Percentiles rank a stretch among this genome's conserved stretches.
phyloP scores from a whole-genome alignment of 1,140 invertebrate genomes.

The Magallana gigas region DNA sequence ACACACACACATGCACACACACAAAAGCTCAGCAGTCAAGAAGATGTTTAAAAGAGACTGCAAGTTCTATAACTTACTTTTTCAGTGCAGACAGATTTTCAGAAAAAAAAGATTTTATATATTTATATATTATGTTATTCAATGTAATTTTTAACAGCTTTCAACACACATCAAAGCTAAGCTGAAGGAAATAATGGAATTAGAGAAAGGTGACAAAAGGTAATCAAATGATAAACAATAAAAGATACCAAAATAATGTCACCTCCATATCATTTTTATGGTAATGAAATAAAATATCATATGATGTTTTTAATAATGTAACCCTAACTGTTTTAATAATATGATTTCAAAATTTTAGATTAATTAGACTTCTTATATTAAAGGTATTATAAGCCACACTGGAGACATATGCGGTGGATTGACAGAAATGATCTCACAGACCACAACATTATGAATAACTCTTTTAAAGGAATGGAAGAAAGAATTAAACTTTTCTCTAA shows the following conservation, averaged over 20 bases:
- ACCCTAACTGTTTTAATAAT: neutral
- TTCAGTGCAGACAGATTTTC: too few species aligned
- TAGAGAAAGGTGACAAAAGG: neutral
- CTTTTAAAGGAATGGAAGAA: neutral
- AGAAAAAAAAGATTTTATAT: too few species aligned
- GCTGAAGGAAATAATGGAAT: neutral
- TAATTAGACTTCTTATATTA: neutral
- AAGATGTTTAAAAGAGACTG: too few species aligned
- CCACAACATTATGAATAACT: neutral
- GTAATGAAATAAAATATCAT: neutral
- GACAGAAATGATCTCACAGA: neutral
- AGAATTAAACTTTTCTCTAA: neutral
- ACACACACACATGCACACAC: too few species aligned
- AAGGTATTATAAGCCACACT: neutral
- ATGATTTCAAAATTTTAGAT: neutral
- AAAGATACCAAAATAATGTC: too few species aligned
- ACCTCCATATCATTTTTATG: neutral
- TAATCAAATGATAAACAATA: neutral
- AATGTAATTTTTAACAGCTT: too few species aligned
- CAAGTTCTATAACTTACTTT: too few species aligned
- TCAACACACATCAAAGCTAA: neutral
- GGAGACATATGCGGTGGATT: neutral
- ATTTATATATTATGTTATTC: neutral
- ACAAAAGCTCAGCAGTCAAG: too few species aligned
- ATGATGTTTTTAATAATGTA: neutral